phyloP scores from a whole-genome alignment of 1,140 invertebrate species.

The Hycleus phaleratus region DNA sequence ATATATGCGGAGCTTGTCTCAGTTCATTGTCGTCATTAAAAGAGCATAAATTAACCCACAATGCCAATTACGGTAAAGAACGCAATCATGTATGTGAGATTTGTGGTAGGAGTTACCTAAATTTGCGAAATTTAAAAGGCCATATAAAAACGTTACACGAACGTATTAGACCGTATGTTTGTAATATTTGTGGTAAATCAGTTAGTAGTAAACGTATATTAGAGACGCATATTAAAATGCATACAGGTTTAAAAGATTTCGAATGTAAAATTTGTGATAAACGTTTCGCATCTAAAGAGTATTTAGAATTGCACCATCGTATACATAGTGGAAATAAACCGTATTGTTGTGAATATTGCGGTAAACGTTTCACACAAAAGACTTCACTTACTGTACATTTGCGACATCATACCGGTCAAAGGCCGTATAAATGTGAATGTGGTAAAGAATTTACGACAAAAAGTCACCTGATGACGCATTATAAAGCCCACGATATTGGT shows the following conservation, averaged over 20 bases:
- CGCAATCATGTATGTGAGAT: slow-evolving; percentile 29
- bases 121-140: slow-evolving; percentile 11
- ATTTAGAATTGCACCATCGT: slow-evolving; percentile 65
- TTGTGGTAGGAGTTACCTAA: slow-evolving; percentile 31
- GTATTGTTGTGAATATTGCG: slow-evolving; percentile 66
- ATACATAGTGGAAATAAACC: slow-evolving; percentile 69
- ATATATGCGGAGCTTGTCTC: slow-evolving; percentile 14
- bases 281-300: slow-evolving; percentile 60
- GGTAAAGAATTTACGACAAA: slow-evolving; percentile 37
- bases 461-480: slow-evolving; percentile 26
- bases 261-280: slow-evolving; percentile 35
- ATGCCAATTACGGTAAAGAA: slow-evolving; percentile 21
- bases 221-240: slow-evolving; percentile 30
- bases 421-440: slow-evolving; percentile 57
- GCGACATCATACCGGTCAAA: slow-evolving; percentile 65
- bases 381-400: slow-evolving; percentile 41
- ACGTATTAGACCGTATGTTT: slow-evolving; percentile 55
- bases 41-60: slow-evolving; percentile 28
- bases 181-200: slow-evolving; percentile 45
- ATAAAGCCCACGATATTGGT: slow-evolving; percentile 24
- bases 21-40: slow-evolving; percentile 21
- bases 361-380: slow-evolving; percentile 63
- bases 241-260: slow-evolving; percentile 35
- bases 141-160: slow-evolving; percentile 29
- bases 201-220: slow-evolving; percentile 31